A percentile compares a stretch with the other conserved stretches of the same genome.
These are phyloP conservation scores for Cloeon dipterum DNA, from an alignment of 2,888 invertebrate species.

Conservation along the genomic window DNA sequence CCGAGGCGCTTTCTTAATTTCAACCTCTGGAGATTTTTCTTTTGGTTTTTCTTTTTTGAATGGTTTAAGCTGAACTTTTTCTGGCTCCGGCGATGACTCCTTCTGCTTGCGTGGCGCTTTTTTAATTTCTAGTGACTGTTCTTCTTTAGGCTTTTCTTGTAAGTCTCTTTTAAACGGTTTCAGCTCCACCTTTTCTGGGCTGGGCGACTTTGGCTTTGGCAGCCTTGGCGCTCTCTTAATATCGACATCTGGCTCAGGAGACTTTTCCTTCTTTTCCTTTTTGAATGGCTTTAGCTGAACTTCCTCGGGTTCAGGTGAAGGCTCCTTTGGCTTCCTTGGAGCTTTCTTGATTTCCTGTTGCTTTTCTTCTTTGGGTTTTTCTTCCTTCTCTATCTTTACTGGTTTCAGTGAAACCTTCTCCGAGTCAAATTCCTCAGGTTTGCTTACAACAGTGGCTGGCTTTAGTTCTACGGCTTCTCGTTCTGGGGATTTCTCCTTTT, in stretches of 20 bases:
- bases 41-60: constrained; percentile 11
- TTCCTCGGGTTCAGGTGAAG: constrained; percentile 12
- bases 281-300: constrained; percentile 9
- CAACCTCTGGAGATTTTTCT: constrained; percentile 11
- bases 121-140: constrained; percentile 5
- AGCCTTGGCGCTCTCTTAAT: constrained; percentile 12
- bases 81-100: neutral
- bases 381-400: constrained; percentile 5
- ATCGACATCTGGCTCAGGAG: constrained; percentile 5
- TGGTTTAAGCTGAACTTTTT: constrained; percentile 9
- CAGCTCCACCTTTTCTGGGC: constrained; percentile 12
- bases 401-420: constrained; percentile 8
- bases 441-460: too few relatives aligned
- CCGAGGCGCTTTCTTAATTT: constrained; percentile 8
- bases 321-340: constrained; percentile 5
- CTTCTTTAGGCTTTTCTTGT: constrained; percentile 11
- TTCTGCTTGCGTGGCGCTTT: constrained; percentile 5
- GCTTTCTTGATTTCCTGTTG: constrained; percentile 5
- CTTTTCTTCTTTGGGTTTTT: constrained; percentile 5
- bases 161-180: constrained; percentile 14
- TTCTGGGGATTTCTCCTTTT: constrained; percentile 8
- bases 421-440: too few relatives aligned
- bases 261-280: constrained; percentile 9
- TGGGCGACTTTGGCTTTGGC: constrained; percentile 5
- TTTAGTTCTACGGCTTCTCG: too few relatives aligned